Evolutionary conservation across 1,140 invertebrate species (phyloP).

Genomic region (Penaeus japonicus): DNA sequence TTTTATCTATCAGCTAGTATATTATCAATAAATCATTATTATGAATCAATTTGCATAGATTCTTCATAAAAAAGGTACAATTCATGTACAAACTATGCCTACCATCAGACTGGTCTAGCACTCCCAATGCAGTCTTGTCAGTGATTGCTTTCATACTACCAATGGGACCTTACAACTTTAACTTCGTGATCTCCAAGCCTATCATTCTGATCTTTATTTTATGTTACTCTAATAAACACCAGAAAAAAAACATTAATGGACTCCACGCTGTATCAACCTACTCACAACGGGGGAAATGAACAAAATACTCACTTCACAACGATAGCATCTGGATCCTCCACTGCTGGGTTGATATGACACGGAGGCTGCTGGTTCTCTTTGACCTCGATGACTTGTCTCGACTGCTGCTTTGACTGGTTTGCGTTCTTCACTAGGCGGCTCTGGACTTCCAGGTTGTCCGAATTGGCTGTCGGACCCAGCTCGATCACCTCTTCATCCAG

Average conservation of each 20-base stretch:
- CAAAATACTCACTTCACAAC: constrained; percentile 36
- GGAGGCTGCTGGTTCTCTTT: constrained; percentile 24
- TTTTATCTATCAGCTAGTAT: too few species aligned
- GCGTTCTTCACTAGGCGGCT: constrained; percentile 38
- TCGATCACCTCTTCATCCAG: constrained; percentile 42
- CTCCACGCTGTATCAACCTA: too few species aligned
- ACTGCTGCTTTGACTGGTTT: not conserved
- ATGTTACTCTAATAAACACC: too few species aligned
- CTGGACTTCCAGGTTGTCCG: constrained; percentile 33
- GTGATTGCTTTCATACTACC: not conserved
- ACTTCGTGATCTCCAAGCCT: not conserved
- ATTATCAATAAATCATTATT: too few species aligned
- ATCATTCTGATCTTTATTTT: not conserved
- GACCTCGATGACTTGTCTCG: constrained; percentile 37
- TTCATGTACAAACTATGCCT: too few species aligned
- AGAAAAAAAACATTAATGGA: too few species aligned
- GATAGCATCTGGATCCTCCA: constrained; percentile 43
- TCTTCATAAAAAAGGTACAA: not conserved
- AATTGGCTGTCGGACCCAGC: constrained; percentile 29
- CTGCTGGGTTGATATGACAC: constrained; percentile 4
- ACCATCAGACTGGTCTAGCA: too few species aligned
- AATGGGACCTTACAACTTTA: too few species aligned
- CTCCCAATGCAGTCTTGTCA: too few species aligned
- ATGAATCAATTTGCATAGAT: too few species aligned
- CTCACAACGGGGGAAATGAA: too few species aligned